phyloP scores from a whole-genome alignment of 2,113 vertebrate genomes.

The Numida meleagris region DNA sequence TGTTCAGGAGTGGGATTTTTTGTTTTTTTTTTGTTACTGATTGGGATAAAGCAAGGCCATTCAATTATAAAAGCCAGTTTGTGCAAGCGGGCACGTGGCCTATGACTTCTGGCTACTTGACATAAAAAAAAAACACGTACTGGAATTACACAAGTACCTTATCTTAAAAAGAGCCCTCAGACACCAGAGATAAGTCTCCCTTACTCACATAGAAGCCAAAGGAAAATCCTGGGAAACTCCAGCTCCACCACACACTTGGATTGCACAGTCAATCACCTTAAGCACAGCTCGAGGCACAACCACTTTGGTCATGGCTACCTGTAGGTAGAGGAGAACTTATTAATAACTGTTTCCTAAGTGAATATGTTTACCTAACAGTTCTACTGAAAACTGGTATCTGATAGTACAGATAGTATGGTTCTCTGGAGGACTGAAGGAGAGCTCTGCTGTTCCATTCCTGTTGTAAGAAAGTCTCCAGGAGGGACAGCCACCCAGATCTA shows the following conservation, averaged over 20 bases:
- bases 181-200: neutral
- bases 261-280: constrained; percentile 87
- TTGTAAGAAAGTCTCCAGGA: neutral
- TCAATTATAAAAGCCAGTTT: neutral
- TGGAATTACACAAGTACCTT: neutral
- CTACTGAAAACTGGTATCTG: neutral
- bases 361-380: neutral
- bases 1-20: neutral
- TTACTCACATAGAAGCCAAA: constrained; percentile 90
- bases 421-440: rapidly evolving
- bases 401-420: no score
- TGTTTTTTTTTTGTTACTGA: neutral
- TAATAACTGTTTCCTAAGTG: neutral
- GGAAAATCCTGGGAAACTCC: constrained; percentile 91
- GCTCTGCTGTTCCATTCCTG: neutral
- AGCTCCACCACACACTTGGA: constrained; percentile 89
- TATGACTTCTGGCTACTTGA: neutral
- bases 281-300: constrained; percentile 86
- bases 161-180: neutral
- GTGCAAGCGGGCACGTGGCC: neutral
- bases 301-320: constrained; percentile 96
- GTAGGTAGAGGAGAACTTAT: neutral
- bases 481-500: neutral
- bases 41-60: neutral
- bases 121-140: neutral